Percentiles rank a stretch among this genome's conserved stretches.
Evolutionary conservation across 2,888 invertebrate species (phyloP).

Genomic region (Chrysomela aeneicollis): DNA sequence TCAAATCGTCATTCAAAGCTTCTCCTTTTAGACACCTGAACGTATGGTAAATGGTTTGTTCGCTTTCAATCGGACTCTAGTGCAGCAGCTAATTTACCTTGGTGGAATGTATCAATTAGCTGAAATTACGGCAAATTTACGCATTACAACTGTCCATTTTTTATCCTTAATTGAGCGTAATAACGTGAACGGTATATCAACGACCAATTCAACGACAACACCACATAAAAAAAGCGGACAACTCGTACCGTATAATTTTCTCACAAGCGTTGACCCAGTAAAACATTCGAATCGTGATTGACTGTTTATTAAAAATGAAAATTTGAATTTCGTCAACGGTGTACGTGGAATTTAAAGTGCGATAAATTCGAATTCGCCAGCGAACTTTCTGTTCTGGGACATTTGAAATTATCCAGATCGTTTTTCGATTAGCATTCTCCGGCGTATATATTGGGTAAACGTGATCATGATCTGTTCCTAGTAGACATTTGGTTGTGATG

Average conservation of each 20-base stretch:
- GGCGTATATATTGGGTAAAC: constrained; percentile 45
- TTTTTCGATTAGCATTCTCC: constrained; percentile 41
- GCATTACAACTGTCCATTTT: constrained; percentile 5
- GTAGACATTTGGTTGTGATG: constrained; percentile 49
- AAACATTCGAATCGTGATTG: constrained; percentile 10
- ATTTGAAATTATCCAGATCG: constrained; percentile 39
- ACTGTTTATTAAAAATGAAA: constrained; percentile 10
- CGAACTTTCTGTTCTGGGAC: constrained; percentile 26
- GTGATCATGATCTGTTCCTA: constrained; percentile 52
- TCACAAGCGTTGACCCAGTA: constrained; percentile 10
- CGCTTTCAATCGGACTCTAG: not conserved
- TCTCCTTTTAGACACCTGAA: no score
- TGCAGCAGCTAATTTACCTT: not conserved
- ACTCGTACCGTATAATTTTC: constrained; percentile 7
- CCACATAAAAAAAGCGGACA: not conserved
- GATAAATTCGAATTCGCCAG: constrained; percentile 19
- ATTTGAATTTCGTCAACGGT: constrained; percentile 17
- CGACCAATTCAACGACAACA: constrained; percentile 2
- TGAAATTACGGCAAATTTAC: constrained; percentile 2
- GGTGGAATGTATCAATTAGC: constrained; percentile 2
- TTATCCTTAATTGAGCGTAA: not conserved
- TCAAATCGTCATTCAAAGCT: no score
- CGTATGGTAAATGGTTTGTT: no score
- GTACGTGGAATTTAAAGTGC: constrained; percentile 21
- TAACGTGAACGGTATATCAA: not conserved